Conservation (phyloP, 2,113 vertebrate genomes). For the Callaeas wilsoni region DNA sequence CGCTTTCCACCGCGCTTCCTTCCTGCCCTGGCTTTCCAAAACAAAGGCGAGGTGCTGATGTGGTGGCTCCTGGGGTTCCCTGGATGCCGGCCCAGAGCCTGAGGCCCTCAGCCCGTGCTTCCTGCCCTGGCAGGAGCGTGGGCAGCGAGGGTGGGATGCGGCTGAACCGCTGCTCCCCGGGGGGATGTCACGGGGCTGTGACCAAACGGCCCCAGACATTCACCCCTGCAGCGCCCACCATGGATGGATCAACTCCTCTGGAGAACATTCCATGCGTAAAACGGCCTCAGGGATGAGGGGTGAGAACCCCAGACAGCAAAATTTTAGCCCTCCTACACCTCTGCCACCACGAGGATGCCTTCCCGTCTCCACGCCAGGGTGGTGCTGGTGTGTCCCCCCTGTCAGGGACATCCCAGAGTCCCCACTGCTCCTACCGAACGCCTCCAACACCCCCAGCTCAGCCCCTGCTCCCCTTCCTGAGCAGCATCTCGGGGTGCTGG, state of each 20-base stretch:
- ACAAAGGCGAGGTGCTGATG: conserved; percentile 21
- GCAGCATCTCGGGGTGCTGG: neutral
- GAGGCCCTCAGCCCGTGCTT: neutral
- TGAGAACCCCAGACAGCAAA: accelerated
- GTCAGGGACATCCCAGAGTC: neutral
- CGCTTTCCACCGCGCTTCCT: conserved; percentile 32
- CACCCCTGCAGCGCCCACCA: neutral
- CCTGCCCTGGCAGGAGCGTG: neutral
- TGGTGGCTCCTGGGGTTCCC: conserved; percentile 1
- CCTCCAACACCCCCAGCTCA: neutral
- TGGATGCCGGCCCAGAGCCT: conserved; percentile 1
- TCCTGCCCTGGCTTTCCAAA: conserved; percentile 51
- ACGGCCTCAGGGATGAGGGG: accelerated
- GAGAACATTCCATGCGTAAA: neutral
- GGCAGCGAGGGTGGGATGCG: neutral
- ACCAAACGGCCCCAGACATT: accelerated
- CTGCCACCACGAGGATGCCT: accelerated
- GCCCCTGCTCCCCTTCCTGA: neutral
- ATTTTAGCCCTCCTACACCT: neutral
- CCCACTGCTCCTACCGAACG: neutral
- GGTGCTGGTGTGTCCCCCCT: too few species aligned
- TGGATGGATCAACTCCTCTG: neutral
- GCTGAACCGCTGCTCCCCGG: neutral
- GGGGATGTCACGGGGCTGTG: neutral
- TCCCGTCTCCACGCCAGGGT: accelerated